Evolutionary conservation across 2,797 vertebrate species (phyloP), one percentile per base, ranked within the genome.

Genomic region (Sternotherus odoratus): DNA sequence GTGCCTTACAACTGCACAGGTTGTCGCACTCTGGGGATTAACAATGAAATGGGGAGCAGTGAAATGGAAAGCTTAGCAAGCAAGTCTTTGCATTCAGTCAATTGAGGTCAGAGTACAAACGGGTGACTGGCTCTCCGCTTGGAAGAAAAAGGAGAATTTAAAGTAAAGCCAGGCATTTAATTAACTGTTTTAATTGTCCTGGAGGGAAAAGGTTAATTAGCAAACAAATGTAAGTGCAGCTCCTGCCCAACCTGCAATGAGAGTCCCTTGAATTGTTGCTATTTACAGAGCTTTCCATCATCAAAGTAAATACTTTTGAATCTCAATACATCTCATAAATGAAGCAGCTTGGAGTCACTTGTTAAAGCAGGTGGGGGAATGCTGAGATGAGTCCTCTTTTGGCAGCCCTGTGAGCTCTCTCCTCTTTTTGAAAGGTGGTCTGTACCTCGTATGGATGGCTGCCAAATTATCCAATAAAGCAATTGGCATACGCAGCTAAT

Each of bases 41-140:
- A 83, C 85, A 86, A 91, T 94, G 94, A 95, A 95, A 93, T 48
- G 74, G 92, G 91, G 90, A 95, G 93, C 91, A 90, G 49, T 79
- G 96, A 80, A 91, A 95, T 89, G 96, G 97, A 96, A 96, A 96
- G 77, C 93, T 92, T 79, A 88, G 96, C 84, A 93, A 46, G 87
- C 5, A 66, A 87, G 77, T 83, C 95, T 96, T 93, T 96, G 91
- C 95, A 89, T 95, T 89, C 0, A 1, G 72, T 97, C 96, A 96
- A 96, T 96, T 82, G 82, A 85, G 95, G 84, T 95, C 95, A 85
- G n/a, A 85, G 85, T 53, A 84, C 87, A 91, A 75, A 91, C 83
- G 51, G 51, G 72, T 87, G 43, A 54, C 77, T 56, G 86, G 72
- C 86, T 53, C 87, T 50, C 49, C 39, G 60, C 81, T 6, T 15